Conservation (phyloP, 2,888 invertebrate genomes). For the Stenodera caucasica region DNA sequence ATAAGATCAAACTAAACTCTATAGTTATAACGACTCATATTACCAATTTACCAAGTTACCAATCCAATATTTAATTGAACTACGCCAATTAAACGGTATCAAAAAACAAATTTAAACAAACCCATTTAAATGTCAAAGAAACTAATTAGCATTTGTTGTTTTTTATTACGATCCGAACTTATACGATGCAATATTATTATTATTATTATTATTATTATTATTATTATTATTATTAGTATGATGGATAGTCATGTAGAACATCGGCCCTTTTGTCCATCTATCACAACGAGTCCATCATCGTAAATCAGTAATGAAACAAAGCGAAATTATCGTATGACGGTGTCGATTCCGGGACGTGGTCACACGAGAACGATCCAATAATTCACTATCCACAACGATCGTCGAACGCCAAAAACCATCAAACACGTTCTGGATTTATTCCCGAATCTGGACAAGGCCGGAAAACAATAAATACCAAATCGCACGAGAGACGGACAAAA, state of each 20-base stretch:
- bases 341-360: constrained; percentile 29
- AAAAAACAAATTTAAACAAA: neutral
- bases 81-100: constrained; percentile 13
- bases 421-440: constrained; percentile 37
- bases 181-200: too few relatives aligned
- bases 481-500: constrained; percentile 4
- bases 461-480: constrained; percentile 21
- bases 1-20: constrained; percentile 13
- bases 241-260: neutral
- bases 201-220: too few relatives aligned
- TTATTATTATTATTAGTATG: too few relatives aligned
- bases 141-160: too few relatives aligned
- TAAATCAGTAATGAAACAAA: constrained; percentile 20
- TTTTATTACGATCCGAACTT: too few relatives aligned
- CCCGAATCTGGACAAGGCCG: constrained; percentile 35
- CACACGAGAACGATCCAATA: constrained; percentile 29
- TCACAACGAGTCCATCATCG: constrained; percentile 15
- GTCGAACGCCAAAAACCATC: constrained; percentile 46
- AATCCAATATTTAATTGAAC: constrained; percentile 18
- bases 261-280: neutral
- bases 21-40: constrained; percentile 24
- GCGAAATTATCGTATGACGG: constrained; percentile 19
- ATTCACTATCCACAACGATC: constrained; percentile 32
- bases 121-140: neutral
- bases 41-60: constrained; percentile 34